A percentile compares a stretch with the other conserved stretches of the same genome.
Conservation (phyloP, 2,888 invertebrate species). For the Andrena haemorrhoa region DNA sequence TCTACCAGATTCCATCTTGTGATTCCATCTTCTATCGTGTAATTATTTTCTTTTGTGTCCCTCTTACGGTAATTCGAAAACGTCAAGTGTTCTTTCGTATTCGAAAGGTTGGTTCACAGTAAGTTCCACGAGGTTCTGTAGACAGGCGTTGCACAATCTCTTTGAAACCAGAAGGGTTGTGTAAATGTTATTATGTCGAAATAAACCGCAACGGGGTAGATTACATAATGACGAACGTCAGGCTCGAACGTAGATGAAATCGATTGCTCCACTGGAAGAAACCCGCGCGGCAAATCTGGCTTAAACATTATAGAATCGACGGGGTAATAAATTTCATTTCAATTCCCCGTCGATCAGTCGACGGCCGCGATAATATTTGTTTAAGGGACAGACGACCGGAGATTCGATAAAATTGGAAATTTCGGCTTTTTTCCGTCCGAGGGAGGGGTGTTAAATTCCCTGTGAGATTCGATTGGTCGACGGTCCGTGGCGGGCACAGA, state of each 20-base stretch:
- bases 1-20: no score
- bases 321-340: constrained; percentile 46
- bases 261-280: background rate
- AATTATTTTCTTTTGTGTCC: no score
- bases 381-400: constrained; percentile 79
- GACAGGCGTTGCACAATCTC: constrained; percentile 1
- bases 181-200: constrained; percentile 12
- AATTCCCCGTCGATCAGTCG: constrained; percentile 48
- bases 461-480: constrained; percentile 84
- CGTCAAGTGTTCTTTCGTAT: background rate
- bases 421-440: constrained; percentile 74
- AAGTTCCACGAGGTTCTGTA: background rate
- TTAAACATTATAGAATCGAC: constrained; percentile 27
- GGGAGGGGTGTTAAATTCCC: constrained; percentile 83
- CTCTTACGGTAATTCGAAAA: no score
- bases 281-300: no score
- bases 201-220: background rate
- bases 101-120: background rate
- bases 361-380: constrained; percentile 70
- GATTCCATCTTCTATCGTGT: no score
- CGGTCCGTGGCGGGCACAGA: constrained; percentile 75
- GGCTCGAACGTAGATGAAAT: background rate
- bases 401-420: constrained; percentile 83
- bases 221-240: constrained; percentile 1
- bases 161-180: constrained; percentile 7